Conservation (phyloP, 92 coral and sea anemone species). For the Phenganax subtilis region DNA sequence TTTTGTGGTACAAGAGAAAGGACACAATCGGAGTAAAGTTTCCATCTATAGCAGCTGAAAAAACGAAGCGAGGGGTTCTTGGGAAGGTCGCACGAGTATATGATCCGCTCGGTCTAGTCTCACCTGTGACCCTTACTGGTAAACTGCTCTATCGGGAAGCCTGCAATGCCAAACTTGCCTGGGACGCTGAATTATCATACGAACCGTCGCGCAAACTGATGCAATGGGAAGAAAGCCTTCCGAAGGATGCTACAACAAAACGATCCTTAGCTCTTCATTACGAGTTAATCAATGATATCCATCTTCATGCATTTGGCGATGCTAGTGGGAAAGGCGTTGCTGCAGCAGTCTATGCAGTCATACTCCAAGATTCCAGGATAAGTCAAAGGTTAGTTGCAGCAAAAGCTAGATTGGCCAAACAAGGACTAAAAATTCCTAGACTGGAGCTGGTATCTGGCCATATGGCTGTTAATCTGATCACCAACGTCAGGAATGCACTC, state of each 20-base stretch:
- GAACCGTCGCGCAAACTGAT: background rate
- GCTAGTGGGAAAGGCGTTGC: no score
- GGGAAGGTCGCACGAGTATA: slow-evolving; percentile 25
- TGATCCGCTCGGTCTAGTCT: slow-evolving; percentile 38
- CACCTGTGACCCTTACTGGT: slow-evolving; percentile 27
- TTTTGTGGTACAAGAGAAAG: slow-evolving; percentile 20
- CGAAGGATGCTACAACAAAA: background rate
- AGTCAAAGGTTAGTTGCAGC: slow-evolving; percentile 34
- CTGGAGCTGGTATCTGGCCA: slow-evolving; percentile 45
- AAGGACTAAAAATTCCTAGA: slow-evolving; percentile 44
- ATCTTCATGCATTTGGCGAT: background rate
- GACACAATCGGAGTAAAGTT: slow-evolving; percentile 37
- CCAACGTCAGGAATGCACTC: slow-evolving; percentile 28
- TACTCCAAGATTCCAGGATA: background rate
- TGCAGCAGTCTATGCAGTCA: no score
- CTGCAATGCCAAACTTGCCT: background rate
- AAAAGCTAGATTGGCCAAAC: slow-evolving; percentile 40
- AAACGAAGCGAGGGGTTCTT: slow-evolving; percentile 41
- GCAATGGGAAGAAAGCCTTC: background rate
- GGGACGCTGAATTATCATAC: background rate
- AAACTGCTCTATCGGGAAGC: slow-evolving; percentile 18
- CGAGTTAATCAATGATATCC: background rate
- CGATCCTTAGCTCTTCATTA: background rate
- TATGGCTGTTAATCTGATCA: slow-evolving; percentile 37
- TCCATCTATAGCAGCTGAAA: slow-evolving; percentile 16